Percentiles rank a stretch among this genome's conserved stretches.
phyloP scores from a whole-genome alignment of 2,888 invertebrate genomes.

The Enchytraeus crypticus region DNA sequence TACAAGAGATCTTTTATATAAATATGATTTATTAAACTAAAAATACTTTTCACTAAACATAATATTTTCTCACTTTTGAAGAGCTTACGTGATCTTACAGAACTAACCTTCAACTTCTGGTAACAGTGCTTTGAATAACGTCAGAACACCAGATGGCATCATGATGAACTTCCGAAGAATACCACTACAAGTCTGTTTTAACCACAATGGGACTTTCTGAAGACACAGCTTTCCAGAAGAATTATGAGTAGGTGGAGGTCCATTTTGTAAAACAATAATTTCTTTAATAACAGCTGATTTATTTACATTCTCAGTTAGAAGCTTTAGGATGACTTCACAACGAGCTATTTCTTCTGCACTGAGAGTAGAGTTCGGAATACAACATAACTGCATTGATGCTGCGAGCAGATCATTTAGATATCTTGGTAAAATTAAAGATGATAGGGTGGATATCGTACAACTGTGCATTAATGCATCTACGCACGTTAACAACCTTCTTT shows the following conservation, averaged over 20 bases:
- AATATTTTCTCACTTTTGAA: no score
- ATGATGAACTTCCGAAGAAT: not conserved
- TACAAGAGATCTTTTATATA: no score
- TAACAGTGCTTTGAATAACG: slow-evolving; percentile 60
- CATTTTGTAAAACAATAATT: slow-evolving; percentile 57
- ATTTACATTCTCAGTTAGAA: not conserved
- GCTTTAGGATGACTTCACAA: not conserved
- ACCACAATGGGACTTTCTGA: slow-evolving; percentile 2
- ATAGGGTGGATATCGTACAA: not conserved
- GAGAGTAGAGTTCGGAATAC: not conserved
- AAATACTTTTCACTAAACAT: no score
- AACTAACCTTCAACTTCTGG: slow-evolving; percentile 46
- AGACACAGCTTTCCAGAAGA: not conserved
- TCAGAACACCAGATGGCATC: slow-evolving; percentile 55
- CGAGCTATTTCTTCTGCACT: not conserved
- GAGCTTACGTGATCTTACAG: no score
- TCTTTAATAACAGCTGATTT: slow-evolving; percentile 58
- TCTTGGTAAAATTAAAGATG: not conserved
- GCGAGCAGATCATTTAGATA: not conserved
- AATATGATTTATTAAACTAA: no score
- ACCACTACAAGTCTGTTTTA: not conserved
- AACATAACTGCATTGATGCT: not conserved
- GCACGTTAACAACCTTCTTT: not conserved
- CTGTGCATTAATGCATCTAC: not conserved
- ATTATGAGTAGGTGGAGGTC: slow-evolving; percentile 47